Evolutionary conservation across 2,797 vertebrate species (phyloP).

Genomic region (Dallia pectoralis): DNA sequence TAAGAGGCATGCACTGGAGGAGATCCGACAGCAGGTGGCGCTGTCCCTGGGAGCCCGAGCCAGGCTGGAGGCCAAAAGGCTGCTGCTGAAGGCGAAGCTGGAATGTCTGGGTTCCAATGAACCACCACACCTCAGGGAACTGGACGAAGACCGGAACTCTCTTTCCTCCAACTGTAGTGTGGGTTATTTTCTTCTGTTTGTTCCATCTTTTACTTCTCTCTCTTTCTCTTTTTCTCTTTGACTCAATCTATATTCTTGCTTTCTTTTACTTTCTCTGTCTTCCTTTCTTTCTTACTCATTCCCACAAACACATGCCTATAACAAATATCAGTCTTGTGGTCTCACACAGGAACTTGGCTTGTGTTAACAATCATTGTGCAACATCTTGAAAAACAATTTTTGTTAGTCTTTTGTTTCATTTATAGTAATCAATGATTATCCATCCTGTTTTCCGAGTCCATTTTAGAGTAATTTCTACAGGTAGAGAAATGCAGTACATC

Average conservation of each 20-base stretch:
- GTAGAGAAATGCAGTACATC: too few relatives aligned
- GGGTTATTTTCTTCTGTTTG: constrained; percentile 46
- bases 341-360: too few relatives aligned
- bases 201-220: not conserved
- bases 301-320: too few relatives aligned
- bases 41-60: constrained; percentile 78
- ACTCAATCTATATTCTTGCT: not conserved
- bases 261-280: not conserved
- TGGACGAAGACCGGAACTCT: constrained; percentile 76
- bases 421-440: too few relatives aligned
- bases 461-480: too few relatives aligned
- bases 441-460: too few relatives aligned
- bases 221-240: not conserved
- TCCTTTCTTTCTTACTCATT: not conserved
- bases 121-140: constrained; percentile 66
- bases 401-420: too few relatives aligned
- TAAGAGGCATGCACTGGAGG: constrained; percentile 84
- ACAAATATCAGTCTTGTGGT: too few relatives aligned
- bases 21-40: constrained; percentile 81
- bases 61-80: constrained; percentile 84
- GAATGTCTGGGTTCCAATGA: constrained; percentile 74
- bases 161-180: constrained; percentile 74
- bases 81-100: constrained; percentile 79
- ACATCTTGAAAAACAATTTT: too few relatives aligned
- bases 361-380: too few relatives aligned